Conservation (phyloP, 2,888 invertebrate genomes). For the Oxyteleia sp. region DNA sequence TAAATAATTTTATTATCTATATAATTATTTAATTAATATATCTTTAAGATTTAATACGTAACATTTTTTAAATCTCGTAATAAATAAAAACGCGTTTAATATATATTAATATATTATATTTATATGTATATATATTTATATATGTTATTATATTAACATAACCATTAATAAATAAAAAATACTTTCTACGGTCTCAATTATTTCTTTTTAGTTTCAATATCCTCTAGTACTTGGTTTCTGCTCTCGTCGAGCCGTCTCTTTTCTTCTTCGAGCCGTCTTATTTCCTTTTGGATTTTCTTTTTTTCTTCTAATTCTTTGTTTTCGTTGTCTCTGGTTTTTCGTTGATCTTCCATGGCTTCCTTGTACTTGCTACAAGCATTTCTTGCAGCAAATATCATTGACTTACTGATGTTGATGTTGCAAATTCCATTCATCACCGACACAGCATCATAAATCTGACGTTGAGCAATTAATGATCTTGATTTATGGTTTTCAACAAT, state of each 20-base stretch:
- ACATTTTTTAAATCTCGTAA: too few relatives aligned
- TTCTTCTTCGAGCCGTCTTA: slow-evolving; percentile 10
- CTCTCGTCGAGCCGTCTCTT: slow-evolving; percentile 11
- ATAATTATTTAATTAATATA: too few relatives aligned
- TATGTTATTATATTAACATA: too few relatives aligned
- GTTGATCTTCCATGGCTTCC: slow-evolving; percentile 13
- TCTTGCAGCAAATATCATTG: slow-evolving; percentile 16
- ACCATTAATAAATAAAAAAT: too few relatives aligned
- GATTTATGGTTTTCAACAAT: slow-evolving; percentile 27
- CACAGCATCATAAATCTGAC: slow-evolving; percentile 24
- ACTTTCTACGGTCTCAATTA: too few relatives aligned
- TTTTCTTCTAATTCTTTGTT: background rate
- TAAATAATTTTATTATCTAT: too few relatives aligned
- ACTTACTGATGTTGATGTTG: background rate
- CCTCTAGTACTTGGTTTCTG: background rate
- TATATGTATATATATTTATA: too few relatives aligned
- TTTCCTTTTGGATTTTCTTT: slow-evolving; percentile 18
- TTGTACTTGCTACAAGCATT: slow-evolving; percentile 23
- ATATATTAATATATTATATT: too few relatives aligned
- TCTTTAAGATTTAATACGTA: too few relatives aligned
- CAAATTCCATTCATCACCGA: background rate
- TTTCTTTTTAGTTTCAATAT: slow-evolving; percentile 11
- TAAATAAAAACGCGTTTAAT: too few relatives aligned
- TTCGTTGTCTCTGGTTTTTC: slow-evolving; percentile 8
- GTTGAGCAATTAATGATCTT: slow-evolving; percentile 17